Base-by-base conservation (phyloP, 1,140 invertebrate genomes). In the Nasonia giraulti region DNA sequence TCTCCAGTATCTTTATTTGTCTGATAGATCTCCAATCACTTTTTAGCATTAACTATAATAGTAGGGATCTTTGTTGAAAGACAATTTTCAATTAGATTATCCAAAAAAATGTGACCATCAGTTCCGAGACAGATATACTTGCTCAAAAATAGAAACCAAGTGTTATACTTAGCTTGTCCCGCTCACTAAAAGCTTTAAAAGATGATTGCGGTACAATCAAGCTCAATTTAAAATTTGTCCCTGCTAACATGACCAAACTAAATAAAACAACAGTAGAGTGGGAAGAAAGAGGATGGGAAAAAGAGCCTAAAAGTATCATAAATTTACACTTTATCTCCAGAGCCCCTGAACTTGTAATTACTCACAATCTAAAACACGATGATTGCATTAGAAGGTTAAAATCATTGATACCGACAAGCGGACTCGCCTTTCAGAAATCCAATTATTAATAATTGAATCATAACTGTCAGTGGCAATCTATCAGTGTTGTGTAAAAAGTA, bases 381-480 rank as follows among this genome's bases (percentile, higher is more conserved):
- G 27, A 37, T 79, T 33, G 33, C 50, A 55, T 27, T n/a, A 37
- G 50, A 78, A 68, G 55, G 31, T 20, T 79, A 20, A 79, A 20
- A 66, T 37, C 77, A 68, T 66, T 79, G 50, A 62, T 68, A 37
- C 31, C 66, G 50, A 37, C 77, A 79, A 37, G 50, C 55, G 37
- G 55, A 62, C 55, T n/a, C 3, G 11, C 50, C 27, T 62, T 79
- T 20, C 10, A 14, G 17, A 79, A 77, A 79, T 79, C 55, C 55
- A 79, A 79, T 68, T 66, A 79, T 20, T 68, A 33, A 62, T 37
- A 79, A 79, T 79, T 62, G 23, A 68, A 79, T 79, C 77, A 79
- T 37, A 27, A 12, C 73, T 37, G n/a, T 37, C 73, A 75, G 4
- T 40, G 37, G 17, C 37, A 33, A 17, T n/a, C 6, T n/a, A 62